Evolutionary conservation across 2,113 vertebrate species (phyloP), one percentile per base, ranked within the genome.

Genomic region (Spermophilus dauricus): DNA sequence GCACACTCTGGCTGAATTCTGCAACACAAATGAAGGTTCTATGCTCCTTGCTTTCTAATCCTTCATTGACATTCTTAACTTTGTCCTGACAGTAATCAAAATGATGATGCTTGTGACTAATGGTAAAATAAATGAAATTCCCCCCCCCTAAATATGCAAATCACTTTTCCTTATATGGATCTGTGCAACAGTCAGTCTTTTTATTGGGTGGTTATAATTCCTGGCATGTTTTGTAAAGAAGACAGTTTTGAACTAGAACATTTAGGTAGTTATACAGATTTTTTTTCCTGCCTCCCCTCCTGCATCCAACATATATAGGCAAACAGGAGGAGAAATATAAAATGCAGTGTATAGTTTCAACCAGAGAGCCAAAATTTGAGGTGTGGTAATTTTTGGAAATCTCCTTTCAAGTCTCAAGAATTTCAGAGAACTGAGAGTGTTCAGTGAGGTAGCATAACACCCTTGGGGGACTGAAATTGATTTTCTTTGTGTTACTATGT

Each of bases 381-480:
- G 89, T 94, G 95, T 86, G 72, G 92, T 95, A 86, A 93, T 86
- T 97, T 97, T 98, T 97, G 97, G 97, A 97, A 91, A 92, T 98
- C 97, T 94, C 86, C 69, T 97, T 95, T 98, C 78, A 95, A 97
- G 92, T 88, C 94, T 93, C 85, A 91, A 97, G 92, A 96, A 98
- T 97, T 97, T 98, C 24, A 39, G 97, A 98, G 96, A 98, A 98
- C 97, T 98, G 97, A 98, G 95, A 97, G 97, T 72, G 67, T 97
- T 95, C 82, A 75, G 97, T 97, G 98, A 98, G 96, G 96, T 94
- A 96, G 88, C 77, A 95, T 92, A 96, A 97, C 98, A 95, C 98
- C 98, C 72, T n/a, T 87, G 95, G 98, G 98, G 98, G 97, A 98
- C 94, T 98, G 97, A 98, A 98, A 98, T 98, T 98, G 98, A 98